Percentiles rank a stretch among this genome's conserved stretches.
These are phyloP conservation scores for Hypolimnas misippus DNA, from an alignment of 2,888 invertebrate species.

Conservation along the genomic window DNA sequence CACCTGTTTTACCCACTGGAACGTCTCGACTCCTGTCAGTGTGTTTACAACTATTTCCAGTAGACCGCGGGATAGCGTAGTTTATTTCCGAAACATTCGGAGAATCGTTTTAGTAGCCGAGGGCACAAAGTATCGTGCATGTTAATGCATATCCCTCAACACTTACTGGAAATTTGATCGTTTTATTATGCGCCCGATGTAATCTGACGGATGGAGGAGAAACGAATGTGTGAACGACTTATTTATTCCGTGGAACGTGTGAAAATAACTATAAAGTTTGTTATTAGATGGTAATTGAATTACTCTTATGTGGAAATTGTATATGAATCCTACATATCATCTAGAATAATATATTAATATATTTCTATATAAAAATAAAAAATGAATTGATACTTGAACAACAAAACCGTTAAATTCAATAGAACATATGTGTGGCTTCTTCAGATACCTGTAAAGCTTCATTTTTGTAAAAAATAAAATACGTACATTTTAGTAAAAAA, in stretches of 20 bases:
- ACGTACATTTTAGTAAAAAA: not conserved
- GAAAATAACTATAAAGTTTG: not conserved
- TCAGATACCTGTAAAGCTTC: too few species aligned
- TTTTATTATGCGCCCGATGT: slow-evolving; percentile 62
- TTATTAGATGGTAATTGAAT: not conserved
- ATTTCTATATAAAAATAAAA: too few species aligned
- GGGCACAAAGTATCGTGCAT: slow-evolving; percentile 54
- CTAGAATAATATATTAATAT: too few species aligned
- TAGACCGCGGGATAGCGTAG: slow-evolving; percentile 16
- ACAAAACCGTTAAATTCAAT: too few species aligned
- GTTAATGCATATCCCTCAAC: slow-evolving; percentile 55
- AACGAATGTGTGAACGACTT: slow-evolving; percentile 28
- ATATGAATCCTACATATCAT: too few species aligned
- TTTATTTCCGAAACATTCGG: slow-evolving; percentile 48
- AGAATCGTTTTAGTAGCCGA: slow-evolving; percentile 54
- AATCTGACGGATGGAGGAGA: slow-evolving; percentile 52
- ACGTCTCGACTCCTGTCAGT: too few species aligned
- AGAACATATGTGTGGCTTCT: too few species aligned
- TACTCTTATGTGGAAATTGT: too few species aligned
- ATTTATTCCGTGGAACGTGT: slow-evolving; percentile 5
- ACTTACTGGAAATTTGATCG: slow-evolving; percentile 62
- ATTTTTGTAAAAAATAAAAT: too few species aligned
- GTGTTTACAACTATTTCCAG: too few species aligned
- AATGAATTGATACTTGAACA: not conserved
- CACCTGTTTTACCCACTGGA: too few species aligned